Evolutionary conservation across 2,113 vertebrate genomes (phyloP), one percentile per base, ranked within the genome.

Genomic region (Sisor rabdophorus): DNA sequence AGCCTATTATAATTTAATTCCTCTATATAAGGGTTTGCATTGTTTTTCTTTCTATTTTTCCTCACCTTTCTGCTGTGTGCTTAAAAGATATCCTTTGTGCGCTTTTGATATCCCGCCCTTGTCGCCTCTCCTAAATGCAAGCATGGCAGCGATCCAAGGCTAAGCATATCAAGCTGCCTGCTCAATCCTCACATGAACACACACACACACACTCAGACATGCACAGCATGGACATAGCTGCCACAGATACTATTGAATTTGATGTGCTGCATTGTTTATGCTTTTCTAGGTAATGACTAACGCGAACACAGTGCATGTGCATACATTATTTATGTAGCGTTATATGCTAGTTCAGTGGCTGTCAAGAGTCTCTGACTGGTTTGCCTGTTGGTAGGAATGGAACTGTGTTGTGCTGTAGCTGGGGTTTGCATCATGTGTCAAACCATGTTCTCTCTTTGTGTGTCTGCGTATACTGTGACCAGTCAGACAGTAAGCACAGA

Each of bases 321-420:
- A 76, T 68, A 40, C 74, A 76, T 76, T 68, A 76, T 76, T 76
- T 56, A 68, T 76, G 40, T 40, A 56, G n/a, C 55, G 61, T 75
- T 65, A 65, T 75, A 67, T n/a, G 17, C 20, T 36, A 28, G 32
- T 12, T 75, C 28, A 20, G 32, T 60, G 36, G 48, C 59, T 60
- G 40, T 32, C 52, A 67, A 47, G 19, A 56, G 32, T 26, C 52
- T 24, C 22, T n/a, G 50, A 56, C 52, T 40, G 73, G 20, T 24
- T 55, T 56, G 50, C 50, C 48, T 54, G 59, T n/a, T 50, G 26
- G 22, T 24, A 20, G 16, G 50, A 69, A 24, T 52, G 47, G 65
- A 69, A 69, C 50, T 64, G 50, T 67, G 36, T 22, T 17, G 15
- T 56, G 32, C 52, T 22, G 15, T 5, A 19, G n/a, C 50, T 17